Evolutionary conservation across 2,797 vertebrate species (phyloP).

Genomic region (Moxostoma hubbsi): DNA sequence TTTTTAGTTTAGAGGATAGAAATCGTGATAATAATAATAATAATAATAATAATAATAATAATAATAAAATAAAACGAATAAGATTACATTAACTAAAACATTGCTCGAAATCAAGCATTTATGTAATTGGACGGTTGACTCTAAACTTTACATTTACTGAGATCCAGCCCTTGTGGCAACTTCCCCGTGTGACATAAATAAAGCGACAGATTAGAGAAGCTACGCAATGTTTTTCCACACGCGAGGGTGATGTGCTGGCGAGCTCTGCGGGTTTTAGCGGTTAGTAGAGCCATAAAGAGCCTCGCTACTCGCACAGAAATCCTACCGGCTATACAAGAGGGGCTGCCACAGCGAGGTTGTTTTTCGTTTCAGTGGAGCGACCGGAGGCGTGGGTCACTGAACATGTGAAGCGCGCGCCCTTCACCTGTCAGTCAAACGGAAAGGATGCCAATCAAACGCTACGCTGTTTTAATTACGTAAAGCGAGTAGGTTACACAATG

Average conservation of each 20-base stretch:
- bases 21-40: too few relatives aligned
- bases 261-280: constrained; percentile 27
- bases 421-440: constrained; percentile 73
- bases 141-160: too few relatives aligned
- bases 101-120: too few relatives aligned
- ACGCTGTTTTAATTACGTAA: constrained; percentile 49
- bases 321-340: not conserved
- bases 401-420: constrained; percentile 48
- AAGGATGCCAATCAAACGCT: constrained; percentile 64
- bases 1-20: too few relatives aligned
- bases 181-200: too few relatives aligned
- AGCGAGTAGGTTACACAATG: constrained; percentile 9
- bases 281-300: constrained; percentile 17
- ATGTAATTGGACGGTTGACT: too few relatives aligned
- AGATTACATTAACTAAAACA: too few relatives aligned
- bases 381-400: constrained; percentile 50
- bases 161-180: too few relatives aligned
- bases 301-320: not conserved
- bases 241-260: constrained; percentile 16
- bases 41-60: too few relatives aligned
- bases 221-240: too few relatives aligned
- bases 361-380: constrained; percentile 55
- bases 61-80: too few relatives aligned
- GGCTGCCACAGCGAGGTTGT: constrained; percentile 42
- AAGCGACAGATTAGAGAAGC: too few relatives aligned